Base-by-base conservation (phyloP, 2,888 invertebrate species). In the Hydroisotoma schaefferi region DNA sequence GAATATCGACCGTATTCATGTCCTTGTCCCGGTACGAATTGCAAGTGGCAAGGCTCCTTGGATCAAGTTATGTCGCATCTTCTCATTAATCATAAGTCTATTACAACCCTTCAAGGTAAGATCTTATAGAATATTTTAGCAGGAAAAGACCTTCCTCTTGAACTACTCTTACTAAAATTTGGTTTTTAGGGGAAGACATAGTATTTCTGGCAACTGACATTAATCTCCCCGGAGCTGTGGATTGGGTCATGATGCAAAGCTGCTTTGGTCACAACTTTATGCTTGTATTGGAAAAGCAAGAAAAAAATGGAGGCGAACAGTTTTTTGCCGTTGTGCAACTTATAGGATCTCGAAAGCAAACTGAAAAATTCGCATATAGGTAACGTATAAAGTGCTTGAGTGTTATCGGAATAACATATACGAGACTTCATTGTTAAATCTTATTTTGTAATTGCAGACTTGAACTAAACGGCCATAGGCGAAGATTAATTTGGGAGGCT, bases 171-270 rank as follows among this genome's bases (percentile, higher is more conserved):
- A n/a, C n/a, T n/a, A n/a, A n/a, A n/a, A n/a, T n/a, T n/a, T n/a
- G n/a, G n/a, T 43, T 73, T 73, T 46, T 70, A 85, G 88, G 89
- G 54, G 99, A 99, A 80, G 99, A 99, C 77, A 99, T 99, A 74
- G 99, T 99, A 55, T 99, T 99, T 79, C 81, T 99, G 73, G 99
- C 99, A 2, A 99, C 99, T 38, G 99, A 99, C 78, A 99, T 99
- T 65, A 99, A 98, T 80, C 83, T 99, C 70, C 98, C 98, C 5
- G 99, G 99, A 61, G 97, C 97, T 29, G 97, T 98, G 10, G 97
- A 98, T 78, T 98, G 97, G 97, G 94, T 94, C 4, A 99, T 99
- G 99, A 99, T 99, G 98, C 99, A 99, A 80, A 94, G 94, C 27
- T 99, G 99, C 79, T 99, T 98, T 78, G 94, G 94, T 59, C 94